Evolutionary conservation across 2,113 vertebrate genomes (phyloP).

Genomic region (Pterophyllum scalare): DNA sequence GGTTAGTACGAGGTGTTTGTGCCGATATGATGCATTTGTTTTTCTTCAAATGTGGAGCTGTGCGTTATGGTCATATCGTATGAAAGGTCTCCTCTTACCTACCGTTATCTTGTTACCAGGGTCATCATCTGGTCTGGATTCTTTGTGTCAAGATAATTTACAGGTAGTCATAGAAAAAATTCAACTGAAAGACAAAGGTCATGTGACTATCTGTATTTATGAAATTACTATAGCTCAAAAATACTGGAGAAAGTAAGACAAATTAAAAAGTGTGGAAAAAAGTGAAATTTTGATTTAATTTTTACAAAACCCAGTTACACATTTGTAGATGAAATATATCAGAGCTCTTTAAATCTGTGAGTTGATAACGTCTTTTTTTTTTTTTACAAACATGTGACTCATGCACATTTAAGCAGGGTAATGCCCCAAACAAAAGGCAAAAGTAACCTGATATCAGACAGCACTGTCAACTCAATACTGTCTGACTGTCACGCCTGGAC

Average conservation of each 20-base stretch:
- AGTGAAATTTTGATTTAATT: neutral
- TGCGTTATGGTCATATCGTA: neutral
- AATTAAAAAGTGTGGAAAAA: neutral
- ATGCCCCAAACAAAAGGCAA: neutral
- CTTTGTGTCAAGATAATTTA: too few relatives aligned
- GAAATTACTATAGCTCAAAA: too few relatives aligned
- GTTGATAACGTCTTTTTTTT: neutral
- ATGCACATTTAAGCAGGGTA: neutral
- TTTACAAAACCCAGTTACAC: neutral
- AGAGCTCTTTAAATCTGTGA: neutral
- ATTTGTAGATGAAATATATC: neutral
- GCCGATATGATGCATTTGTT: neutral
- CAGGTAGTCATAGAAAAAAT: too few relatives aligned
- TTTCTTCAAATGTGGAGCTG: neutral
- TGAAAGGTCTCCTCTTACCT: too few relatives aligned
- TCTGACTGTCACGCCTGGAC: neutral
- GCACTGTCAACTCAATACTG: neutral
- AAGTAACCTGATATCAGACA: neutral
- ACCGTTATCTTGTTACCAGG: too few relatives aligned
- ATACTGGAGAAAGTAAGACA: too few relatives aligned
- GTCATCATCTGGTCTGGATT: too few relatives aligned
- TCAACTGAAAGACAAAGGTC: too few relatives aligned
- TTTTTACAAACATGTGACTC: neutral
- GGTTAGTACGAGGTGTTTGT: neutral
- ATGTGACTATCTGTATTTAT: too few relatives aligned